Evolutionary conservation across 2,797 vertebrate species (phyloP).

Genomic region (Thamnophis elegans): DNA sequence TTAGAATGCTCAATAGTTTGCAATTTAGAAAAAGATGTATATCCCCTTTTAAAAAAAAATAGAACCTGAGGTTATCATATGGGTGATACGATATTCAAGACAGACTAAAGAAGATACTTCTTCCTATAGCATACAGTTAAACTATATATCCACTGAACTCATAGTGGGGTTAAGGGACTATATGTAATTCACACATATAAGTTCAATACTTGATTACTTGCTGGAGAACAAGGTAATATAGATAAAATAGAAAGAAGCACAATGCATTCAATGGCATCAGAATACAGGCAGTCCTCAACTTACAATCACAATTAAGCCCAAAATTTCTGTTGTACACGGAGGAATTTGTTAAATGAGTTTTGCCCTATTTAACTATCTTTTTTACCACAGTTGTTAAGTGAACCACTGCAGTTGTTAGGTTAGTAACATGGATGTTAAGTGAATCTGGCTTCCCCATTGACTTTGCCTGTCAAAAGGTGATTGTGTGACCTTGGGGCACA

Average conservation of each 20-base stretch:
- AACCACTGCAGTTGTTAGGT: neutral
- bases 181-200: neutral
- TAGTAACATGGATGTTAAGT: neutral
- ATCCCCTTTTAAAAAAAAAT: neutral
- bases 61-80: neutral
- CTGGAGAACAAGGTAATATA: neutral
- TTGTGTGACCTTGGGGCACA: neutral
- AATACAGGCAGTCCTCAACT: neutral
- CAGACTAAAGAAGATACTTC: neutral
- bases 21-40: neutral
- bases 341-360: neutral
- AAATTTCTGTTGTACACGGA: neutral
- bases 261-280: neutral
- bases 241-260: neutral
- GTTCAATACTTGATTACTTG: neutral
- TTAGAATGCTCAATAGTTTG: neutral
- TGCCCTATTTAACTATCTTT: neutral
- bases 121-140: too few species aligned
- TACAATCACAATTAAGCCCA: neutral
- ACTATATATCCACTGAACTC: neutral
- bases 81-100: neutral
- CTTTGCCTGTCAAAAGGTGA: neutral
- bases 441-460: neutral
- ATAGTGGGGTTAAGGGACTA: neutral
- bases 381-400: neutral